Evolutionary conservation across 2,113 vertebrate genomes (phyloP), one percentile per base, ranked within the genome.

Genomic region (Bujurquina vittata): DNA sequence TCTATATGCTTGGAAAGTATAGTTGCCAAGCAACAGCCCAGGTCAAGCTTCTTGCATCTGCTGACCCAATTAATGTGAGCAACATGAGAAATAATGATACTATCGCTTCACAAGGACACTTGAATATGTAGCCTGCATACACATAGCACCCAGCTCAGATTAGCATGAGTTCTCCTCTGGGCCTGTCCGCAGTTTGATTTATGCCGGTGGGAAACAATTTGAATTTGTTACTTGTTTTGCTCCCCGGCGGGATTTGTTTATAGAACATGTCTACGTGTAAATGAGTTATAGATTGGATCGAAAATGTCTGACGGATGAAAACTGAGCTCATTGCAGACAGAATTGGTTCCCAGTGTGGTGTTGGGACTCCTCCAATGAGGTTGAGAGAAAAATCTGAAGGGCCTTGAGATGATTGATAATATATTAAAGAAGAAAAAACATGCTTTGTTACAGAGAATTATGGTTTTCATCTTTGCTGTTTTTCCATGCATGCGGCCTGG

Each of bases 11-110:
- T 69, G 75, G 85, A 75, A 91, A 83, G 84, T 80, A 72, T 72
- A 56, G 94, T 95, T 94, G 92, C 95, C 87, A 94, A 82, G 94
- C 92, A 95, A 95, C 94, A 80, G 80, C 62, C 73, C 80, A 88
- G 91, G 86, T 91, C 89, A 86, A 89, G 84, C 81, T 87, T 75
- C 76, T 82, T 89, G 90, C 91, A 92, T 89, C 92, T 93, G 92
- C 85, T 91, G 90, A 89, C 89, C 93, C 86, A 93, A 92, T 94
- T 94, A 94, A 92, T 89, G 88, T 79, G 84, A 73, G 29, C 77
- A 61, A 89, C 87, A 91, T 80, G 86, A 91, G 85, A 91, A 91
- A 88, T 92, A 90, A 93, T 88, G 90, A 91, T 83, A 81, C 72
- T 83, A 75, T 93, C 87, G 91, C 85, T 93, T 78, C 73, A 81